These are phyloP conservation scores for Hippoglossus stenolepis DNA, from an alignment of 2,113 vertebrate species.

Conservation along the genomic window DNA sequence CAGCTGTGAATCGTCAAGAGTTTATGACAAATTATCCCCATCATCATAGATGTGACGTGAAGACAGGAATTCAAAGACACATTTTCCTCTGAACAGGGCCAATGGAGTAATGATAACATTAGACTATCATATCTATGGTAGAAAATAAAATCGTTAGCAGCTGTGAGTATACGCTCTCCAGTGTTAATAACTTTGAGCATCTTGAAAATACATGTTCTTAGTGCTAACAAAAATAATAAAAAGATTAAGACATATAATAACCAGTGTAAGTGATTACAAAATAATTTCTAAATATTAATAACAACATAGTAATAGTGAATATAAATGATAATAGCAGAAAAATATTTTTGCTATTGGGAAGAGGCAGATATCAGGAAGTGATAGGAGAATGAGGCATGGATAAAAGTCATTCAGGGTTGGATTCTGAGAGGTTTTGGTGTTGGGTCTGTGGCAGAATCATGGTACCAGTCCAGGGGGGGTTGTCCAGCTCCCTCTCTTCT, in stretches of 20 bases:
- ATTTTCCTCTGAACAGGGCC: conserved; percentile 47
- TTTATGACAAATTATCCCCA: conserved; percentile 57
- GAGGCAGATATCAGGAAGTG: conserved; percentile 40
- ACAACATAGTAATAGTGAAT: conserved; percentile 59
- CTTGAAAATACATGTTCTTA: conserved; percentile 74
- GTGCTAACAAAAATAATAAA: conserved; percentile 63
- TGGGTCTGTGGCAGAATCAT: conserved; percentile 59
- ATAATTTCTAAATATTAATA: conserved; percentile 65
- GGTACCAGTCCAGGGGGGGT: conserved; percentile 50
- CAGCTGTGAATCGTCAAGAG: conserved; percentile 35
- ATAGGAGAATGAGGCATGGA: conserved; percentile 41
- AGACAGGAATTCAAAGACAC: conserved; percentile 57
- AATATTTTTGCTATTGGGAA: conserved; percentile 61
- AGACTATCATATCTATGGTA: conserved; percentile 66
- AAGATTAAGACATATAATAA: conserved; percentile 62
- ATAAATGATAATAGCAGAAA: conserved; percentile 62
- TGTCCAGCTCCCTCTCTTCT: conserved; percentile 61
- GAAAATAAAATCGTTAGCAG: conserved; percentile 79
- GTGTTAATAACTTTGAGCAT: conserved; percentile 72
- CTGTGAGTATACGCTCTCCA: conserved; percentile 69
- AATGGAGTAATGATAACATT: conserved; percentile 31
- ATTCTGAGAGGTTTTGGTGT: conserved; percentile 41
- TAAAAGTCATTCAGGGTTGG: conserved; percentile 39
- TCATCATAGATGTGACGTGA: conserved; percentile 30
- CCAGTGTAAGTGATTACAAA: conserved; percentile 65